These are phyloP conservation scores for Meganola albula DNA, from an alignment of 2,888 invertebrate genomes.

Conservation along the genomic window DNA sequence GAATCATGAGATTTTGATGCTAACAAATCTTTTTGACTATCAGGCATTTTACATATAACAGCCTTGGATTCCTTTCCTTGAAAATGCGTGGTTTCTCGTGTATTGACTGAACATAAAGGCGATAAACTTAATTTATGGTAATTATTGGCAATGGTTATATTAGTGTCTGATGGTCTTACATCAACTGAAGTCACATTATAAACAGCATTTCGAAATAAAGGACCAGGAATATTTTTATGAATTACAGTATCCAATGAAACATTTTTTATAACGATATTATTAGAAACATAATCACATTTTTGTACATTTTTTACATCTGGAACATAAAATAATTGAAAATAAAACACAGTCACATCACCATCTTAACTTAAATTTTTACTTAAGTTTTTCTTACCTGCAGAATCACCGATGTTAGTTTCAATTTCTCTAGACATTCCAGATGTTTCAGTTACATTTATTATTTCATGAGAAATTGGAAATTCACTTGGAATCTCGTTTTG, in stretches of 20 bases:
- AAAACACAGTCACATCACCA: too few relatives aligned
- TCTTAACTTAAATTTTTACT: too few relatives aligned
- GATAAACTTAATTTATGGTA: constrained; percentile 35
- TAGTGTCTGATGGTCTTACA: too few relatives aligned
- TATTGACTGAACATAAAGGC: constrained; percentile 45
- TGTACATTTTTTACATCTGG: too few relatives aligned
- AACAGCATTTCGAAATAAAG: too few relatives aligned
- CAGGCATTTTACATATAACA: constrained; percentile 19
- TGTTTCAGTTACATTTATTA: background rate
- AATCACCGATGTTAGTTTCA: background rate
- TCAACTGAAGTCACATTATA: too few relatives aligned
- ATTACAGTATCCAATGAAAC: too few relatives aligned
- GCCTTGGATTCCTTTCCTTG: constrained; percentile 20
- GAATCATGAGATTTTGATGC: constrained; percentile 3
- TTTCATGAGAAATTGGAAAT: background rate
- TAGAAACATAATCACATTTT: too few relatives aligned
- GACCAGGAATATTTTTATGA: too few relatives aligned
- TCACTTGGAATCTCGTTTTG: background rate
- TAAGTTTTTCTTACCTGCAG: background rate
- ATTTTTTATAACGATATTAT: too few relatives aligned
- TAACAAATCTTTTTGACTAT: constrained; percentile 14
- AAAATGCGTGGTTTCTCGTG: constrained; percentile 30
- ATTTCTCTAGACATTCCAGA: background rate
- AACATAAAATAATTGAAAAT: too few relatives aligned
- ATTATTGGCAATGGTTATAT: too few relatives aligned